These are phyloP conservation scores for Heteromurus nitidus DNA, from an alignment of 2,888 invertebrate genomes.

Conservation along the genomic window DNA sequence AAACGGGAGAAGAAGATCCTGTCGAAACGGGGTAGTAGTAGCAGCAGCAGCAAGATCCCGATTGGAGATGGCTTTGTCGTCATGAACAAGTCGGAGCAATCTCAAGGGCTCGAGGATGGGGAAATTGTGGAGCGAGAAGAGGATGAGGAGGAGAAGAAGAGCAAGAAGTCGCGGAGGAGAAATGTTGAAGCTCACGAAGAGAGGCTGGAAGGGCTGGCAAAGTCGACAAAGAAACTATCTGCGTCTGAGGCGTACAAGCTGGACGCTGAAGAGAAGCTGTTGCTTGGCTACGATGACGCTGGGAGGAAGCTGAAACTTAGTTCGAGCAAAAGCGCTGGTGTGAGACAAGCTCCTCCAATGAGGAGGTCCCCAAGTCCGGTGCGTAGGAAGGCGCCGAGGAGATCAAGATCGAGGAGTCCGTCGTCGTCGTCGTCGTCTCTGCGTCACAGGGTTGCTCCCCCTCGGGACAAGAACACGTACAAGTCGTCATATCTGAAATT, in stretches of 20 bases:
- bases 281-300: slow-evolving; percentile 23
- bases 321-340: too few relatives aligned
- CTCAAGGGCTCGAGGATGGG: slow-evolving; percentile 75
- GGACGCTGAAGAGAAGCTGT: slow-evolving; percentile 56
- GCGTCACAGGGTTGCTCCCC: slow-evolving; percentile 71
- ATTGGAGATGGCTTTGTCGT: slow-evolving; percentile 45
- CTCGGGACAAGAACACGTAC: slow-evolving; percentile 72
- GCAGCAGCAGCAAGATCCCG: slow-evolving; percentile 22
- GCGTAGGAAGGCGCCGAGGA: neutral
- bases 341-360: too few relatives aligned
- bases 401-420: neutral
- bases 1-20: slow-evolving; percentile 14
- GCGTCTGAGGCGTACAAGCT: slow-evolving; percentile 62
- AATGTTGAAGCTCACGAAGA: slow-evolving; percentile 5
- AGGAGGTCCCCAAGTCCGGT: neutral
- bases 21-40: slow-evolving; percentile 29
- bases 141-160: slow-evolving; percentile 79
- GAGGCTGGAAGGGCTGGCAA: slow-evolving; percentile 33
- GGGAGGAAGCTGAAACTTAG: neutral
- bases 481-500: slow-evolving; percentile 71
- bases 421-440: slow-evolving; percentile 23
- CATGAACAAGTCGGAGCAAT: slow-evolving; percentile 2
- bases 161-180: slow-evolving; percentile 78
- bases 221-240: slow-evolving; percentile 75
- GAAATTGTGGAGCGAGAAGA: slow-evolving; percentile 81